Base-by-base conservation (phyloP, 2,113 vertebrate genomes). In the Ancistrus triradiatus region DNA sequence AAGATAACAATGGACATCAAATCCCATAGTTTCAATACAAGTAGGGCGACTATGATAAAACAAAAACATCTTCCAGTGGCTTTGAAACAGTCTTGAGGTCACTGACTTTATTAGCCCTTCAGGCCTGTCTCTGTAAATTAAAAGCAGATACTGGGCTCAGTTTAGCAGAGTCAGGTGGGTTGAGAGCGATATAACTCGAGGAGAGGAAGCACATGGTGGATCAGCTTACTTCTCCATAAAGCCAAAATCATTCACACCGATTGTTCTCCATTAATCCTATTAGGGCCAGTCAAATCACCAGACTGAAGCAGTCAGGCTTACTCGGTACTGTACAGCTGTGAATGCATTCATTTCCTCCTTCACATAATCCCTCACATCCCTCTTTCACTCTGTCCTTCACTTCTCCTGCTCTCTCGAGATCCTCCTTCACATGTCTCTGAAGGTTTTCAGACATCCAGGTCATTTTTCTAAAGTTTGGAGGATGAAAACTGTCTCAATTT, bases 261-360 rank as follows among this genome's bases (percentile, higher is more conserved):
- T 74, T 69, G 61, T 49, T 42, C 64, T 60, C 50, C 43, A 76
- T 74, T 70, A 76, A 76, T 80, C 72, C 76, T 70, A 66, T 78
- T 72, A 66, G 53, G 61, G 51, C 14, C 21, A 62, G 51, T 59
- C 51, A 62, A 51, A 71, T 56, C 70, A 63, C 22, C 56, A 68
- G 65, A 24, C 19, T 17, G 52, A 44, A 70, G 47, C 42, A 46
- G 38, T 7, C 25, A 18, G 24, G 14, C 33, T 42, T 43, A 40
- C 38, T 35, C 40, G 21, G 28, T 21, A 60, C 17, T 15, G n/a
- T 14, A 50, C 35, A 49, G 33, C 47, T 50, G 22, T 17, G n/a
- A 50, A 40, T 13, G 42, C 17, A 17, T 37, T 63, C 40, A 51
- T 18, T 43, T 31, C 24, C 35, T 57, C 63, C 17, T 15, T 37